Base-by-base conservation (phyloP, 2,888 invertebrate genomes). In the Nomada fucata region DNA sequence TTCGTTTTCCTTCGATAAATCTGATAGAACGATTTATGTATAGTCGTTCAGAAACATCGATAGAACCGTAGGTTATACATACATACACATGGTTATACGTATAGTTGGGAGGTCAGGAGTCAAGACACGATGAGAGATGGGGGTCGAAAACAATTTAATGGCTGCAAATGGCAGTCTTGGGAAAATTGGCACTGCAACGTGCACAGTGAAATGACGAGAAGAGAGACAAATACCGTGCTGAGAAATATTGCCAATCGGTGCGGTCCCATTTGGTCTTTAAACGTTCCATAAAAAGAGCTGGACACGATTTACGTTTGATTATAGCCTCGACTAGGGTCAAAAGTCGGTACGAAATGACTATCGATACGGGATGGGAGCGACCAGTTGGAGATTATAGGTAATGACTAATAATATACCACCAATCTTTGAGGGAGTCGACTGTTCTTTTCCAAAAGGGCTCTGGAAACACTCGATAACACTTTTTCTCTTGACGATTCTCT, bases 241-340 rank as follows among this genome's bases (percentile, higher is more conserved):
- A 76, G 71, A 53, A 72, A 59, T 57, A 79, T 82, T 77, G 79
- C 78, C 76, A 69, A 79, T 78, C 80, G 83, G 77, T 82, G 82
- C 86, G 85, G 87, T 88, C 86, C 84, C 88, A 85, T 89, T 89
- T 86, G 89, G 90, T 81, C 82, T 89, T 91, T 92, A 91, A 91
- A 90, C 89, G 91, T 86, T 87, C 84, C 74, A 85, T 88, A 89
- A 91, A 92, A 92, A 91, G 89, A 89, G 90, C 90, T 89, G 91
- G 90, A 92, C 91, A 90, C 92, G 92, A 92, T 92, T 92, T 92
- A 91, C 86, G 90, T 85, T 90, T 88, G 91, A 92, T 92, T 91
- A 88, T 84, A 89, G 89, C 74, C 82, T 79, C 75, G 70, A 63
- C 60, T 60, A 75, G 90, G 93, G 91, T 92, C 92, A 92, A 90